These are phyloP conservation scores for Brienomyrus brachyistius DNA, from an alignment of 2,113 vertebrate genomes.

Conservation along the genomic window DNA sequence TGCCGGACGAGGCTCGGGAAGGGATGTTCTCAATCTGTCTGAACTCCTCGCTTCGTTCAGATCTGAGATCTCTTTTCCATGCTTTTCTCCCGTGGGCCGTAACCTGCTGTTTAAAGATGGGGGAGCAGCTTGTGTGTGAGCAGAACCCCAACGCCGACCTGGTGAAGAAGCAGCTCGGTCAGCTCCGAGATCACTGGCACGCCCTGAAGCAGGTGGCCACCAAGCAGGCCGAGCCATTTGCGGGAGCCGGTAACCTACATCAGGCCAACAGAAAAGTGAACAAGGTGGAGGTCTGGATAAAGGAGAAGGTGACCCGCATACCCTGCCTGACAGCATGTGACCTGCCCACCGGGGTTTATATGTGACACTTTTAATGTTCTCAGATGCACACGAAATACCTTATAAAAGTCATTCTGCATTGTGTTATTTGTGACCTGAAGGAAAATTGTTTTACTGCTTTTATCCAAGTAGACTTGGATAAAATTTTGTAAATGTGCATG, in stretches of 20 bases:
- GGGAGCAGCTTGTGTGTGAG: slow-evolving; percentile 63
- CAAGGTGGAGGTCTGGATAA: slow-evolving; percentile 72
- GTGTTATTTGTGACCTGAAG: not conserved
- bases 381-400: not conserved
- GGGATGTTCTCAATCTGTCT: not conserved
- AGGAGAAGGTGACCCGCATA: slow-evolving; percentile 52
- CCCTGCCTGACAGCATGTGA: slow-evolving; percentile 36
- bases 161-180: slow-evolving; percentile 62
- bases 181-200: slow-evolving; percentile 69
- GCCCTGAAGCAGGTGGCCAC: slow-evolving; percentile 59
- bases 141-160: slow-evolving; percentile 54
- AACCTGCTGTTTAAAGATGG: slow-evolving; percentile 55
- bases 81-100: not conserved
- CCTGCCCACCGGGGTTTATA: not conserved
- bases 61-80: not conserved
- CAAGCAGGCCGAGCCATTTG: slow-evolving; percentile 60
- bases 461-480: not conserved
- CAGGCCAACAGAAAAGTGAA: slow-evolving; percentile 75
- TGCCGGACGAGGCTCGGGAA: not conserved
- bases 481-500: not conserved
- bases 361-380: not conserved
- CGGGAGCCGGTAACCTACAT: slow-evolving; percentile 47
- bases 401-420: not conserved
- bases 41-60: not conserved
- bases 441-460: not conserved